Conservation (phyloP, 2,888 invertebrate species). For the Agriopis aurantiaria region DNA sequence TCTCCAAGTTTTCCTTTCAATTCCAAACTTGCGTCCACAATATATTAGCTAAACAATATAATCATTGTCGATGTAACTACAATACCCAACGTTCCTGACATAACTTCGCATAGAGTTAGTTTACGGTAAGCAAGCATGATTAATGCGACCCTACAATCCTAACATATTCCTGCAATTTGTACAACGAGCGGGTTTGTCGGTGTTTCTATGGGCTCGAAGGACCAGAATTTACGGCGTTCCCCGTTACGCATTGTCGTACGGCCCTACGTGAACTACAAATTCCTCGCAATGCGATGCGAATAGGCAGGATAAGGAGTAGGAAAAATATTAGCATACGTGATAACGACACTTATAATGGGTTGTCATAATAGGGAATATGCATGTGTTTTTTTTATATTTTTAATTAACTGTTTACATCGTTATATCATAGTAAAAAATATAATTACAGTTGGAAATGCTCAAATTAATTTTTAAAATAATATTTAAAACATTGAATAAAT, state of each 20-base stretch:
- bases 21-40: no score
- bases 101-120: conserved; percentile 17
- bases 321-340: no score
- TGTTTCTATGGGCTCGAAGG: conserved; percentile 15
- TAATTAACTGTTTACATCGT: no score
- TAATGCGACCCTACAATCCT: conserved; percentile 20
- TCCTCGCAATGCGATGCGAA: neutral
- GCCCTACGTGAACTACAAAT: neutral
- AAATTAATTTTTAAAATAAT: no score
- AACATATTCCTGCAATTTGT: conserved; percentile 25
- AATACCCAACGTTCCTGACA: conserved; percentile 10
- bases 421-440: no score
- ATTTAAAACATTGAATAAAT: no score
- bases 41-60: neutral
- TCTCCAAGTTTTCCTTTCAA: no score
- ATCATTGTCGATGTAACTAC: conserved; percentile 5
- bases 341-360: no score
- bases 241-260: neutral
- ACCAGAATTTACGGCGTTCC: conserved; percentile 8
- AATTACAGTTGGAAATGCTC: no score
- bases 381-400: no score
- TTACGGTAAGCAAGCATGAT: conserved; percentile 26
- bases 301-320: no score
- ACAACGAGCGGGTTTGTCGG: conserved; percentile 5
- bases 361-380: no score